Evolutionary conservation across 2,888 invertebrate genomes (phyloP).

Genomic region (Xestia rhomboidea): DNA sequence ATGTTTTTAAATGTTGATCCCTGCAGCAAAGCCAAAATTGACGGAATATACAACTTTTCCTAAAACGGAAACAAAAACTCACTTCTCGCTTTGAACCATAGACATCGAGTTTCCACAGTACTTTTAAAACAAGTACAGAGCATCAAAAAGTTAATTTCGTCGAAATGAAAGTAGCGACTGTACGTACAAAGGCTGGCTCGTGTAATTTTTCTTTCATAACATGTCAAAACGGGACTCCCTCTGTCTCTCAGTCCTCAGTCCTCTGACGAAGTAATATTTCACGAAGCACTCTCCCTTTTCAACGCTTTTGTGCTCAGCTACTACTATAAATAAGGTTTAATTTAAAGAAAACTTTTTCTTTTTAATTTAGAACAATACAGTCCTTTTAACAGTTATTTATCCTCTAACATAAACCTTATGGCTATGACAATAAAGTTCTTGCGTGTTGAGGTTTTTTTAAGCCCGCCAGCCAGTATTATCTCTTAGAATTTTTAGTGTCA

Average conservation of each 20-base stretch:
- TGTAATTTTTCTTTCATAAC: conserved; percentile 84
- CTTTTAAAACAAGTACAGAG: conserved; percentile 50
- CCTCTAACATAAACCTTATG: conserved; percentile 1
- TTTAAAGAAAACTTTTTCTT: conserved; percentile 58
- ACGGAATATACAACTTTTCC: conserved; percentile 1
- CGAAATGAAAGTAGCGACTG: conserved; percentile 73
- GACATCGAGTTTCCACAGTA: conserved; percentile 51
- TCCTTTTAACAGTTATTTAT: background rate
- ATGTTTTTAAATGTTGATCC: background rate
- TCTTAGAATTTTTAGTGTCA: conserved; percentile 24
- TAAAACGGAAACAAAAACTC: conserved; percentile 21
- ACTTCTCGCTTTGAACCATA: conserved; percentile 28
- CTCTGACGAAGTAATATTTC: conserved; percentile 69
- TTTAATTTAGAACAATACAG: conserved; percentile 62
- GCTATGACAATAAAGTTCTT: background rate
- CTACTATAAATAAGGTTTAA: conserved; percentile 65
- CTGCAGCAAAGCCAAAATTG: background rate
- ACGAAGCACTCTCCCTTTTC: conserved; percentile 63
- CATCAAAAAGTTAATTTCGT: conserved; percentile 81
- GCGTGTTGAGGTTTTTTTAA: conserved; percentile 12
- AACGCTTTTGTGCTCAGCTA: conserved; percentile 57
- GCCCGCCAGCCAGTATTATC: background rate
- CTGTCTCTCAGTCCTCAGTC: conserved; percentile 35
- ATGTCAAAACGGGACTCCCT: conserved; percentile 73
- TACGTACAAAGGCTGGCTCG: conserved; percentile 70